phyloP scores from a whole-genome alignment of 2,888 invertebrate species.

The Phaonia tiefii region DNA sequence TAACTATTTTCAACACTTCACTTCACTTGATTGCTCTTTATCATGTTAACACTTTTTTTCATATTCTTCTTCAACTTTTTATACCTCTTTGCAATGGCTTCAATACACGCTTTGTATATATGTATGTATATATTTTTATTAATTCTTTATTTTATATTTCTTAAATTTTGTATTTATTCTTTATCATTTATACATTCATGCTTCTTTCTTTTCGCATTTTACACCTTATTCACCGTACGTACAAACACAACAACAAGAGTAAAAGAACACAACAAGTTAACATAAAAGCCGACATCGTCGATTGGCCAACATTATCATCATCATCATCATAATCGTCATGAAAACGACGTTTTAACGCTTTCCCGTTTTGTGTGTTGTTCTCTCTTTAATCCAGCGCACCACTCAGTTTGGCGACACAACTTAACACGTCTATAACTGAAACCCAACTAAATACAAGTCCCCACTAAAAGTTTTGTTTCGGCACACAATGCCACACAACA shows the following conservation, averaged over 20 bases:
- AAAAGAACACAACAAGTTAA: conserved; percentile 23
- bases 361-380: neutral
- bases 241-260: neutral
- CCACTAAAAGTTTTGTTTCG: conserved; percentile 12
- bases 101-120: neutral
- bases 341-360: conserved; percentile 24
- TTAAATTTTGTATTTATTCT: conserved; percentile 9
- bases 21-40: conserved; percentile 4
- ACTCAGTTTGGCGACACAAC: conserved; percentile 41
- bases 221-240: conserved; percentile 5
- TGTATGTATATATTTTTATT: neutral
- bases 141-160: neutral
- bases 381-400: neutral
- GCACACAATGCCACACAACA: neutral
- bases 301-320: conserved; percentile 11
- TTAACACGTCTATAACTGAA: conserved; percentile 60
- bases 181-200: neutral
- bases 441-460: conserved; percentile 53
- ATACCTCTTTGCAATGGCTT: neutral
- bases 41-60: conserved; percentile 20
- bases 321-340: neutral
- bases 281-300: conserved; percentile 47
- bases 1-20: conserved; percentile 29
- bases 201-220: conserved; percentile 6
- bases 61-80: conserved; percentile 1